phyloP scores from a whole-genome alignment of 2,113 vertebrate species.

The Zeus faber region DNA sequence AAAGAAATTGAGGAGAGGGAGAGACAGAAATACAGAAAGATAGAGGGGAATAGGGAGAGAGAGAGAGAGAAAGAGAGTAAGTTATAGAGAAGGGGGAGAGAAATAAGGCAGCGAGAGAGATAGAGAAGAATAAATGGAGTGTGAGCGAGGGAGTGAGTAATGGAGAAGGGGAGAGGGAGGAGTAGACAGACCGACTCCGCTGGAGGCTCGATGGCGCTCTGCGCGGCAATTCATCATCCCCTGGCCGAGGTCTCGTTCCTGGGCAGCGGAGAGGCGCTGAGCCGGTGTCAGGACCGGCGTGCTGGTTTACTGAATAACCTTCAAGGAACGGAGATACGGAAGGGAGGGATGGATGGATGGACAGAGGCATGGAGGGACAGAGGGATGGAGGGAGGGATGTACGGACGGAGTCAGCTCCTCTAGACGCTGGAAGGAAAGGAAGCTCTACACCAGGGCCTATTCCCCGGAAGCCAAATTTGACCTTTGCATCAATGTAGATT shows the following conservation, averaged over 20 bases:
- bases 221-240: no score
- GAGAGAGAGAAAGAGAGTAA: neutral
- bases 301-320: slow-evolving; percentile 3
- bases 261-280: no score
- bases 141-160: no score
- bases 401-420: neutral
- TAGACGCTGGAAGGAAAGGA: no score
- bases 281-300: slow-evolving; percentile 3
- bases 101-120: slow-evolving; percentile 1
- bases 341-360: neutral
- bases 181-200: neutral
- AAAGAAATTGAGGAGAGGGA: no score
- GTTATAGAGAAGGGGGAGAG: neutral
- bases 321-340: neutral
- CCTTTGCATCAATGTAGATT: no score
- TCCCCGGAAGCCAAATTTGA: no score
- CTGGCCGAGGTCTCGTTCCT: no score
- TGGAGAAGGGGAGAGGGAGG: neutral
- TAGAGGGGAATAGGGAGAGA: no score
- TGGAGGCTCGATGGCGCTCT: no score
- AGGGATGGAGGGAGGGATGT: slow-evolving; percentile 1
- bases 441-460: slow-evolving; percentile 3
- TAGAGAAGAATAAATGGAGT: no score
- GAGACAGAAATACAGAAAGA: no score
- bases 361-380: neutral